Evolutionary conservation across 2,113 vertebrate species (phyloP).

Genomic region (Cinclus cinclus): DNA sequence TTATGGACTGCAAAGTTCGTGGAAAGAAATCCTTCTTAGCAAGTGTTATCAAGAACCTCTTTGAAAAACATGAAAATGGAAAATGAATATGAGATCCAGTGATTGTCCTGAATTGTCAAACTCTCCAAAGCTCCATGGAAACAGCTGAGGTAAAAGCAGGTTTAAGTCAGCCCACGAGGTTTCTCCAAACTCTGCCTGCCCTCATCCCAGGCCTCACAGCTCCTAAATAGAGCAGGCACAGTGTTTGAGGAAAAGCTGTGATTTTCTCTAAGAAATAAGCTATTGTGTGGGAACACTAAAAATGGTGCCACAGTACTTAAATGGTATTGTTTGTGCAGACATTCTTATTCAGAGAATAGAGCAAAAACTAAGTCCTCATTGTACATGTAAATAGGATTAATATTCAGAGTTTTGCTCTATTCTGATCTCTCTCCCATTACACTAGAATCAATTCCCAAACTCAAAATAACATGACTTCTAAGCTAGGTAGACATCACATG

Average conservation of each 20-base stretch:
- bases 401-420: neutral
- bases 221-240: slow-evolving; percentile 8
- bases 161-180: neutral
- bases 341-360: neutral
- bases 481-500: neutral
- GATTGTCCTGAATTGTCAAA: slow-evolving; percentile 18
- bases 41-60: neutral
- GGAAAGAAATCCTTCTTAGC: neutral
- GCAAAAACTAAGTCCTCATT: neutral
- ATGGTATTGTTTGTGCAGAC: neutral
- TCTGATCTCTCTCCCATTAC: neutral
- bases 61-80: slow-evolving; percentile 6
- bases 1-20: neutral
- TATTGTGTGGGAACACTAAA: neutral
- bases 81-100: neutral
- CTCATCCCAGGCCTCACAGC: neutral
- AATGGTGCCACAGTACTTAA: neutral
- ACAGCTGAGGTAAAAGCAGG: slow-evolving; percentile 28
- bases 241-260: slow-evolving; percentile 5
- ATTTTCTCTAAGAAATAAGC: slow-evolving; percentile 23
- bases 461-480: neutral
- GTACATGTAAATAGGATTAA: neutral
- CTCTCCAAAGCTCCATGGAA: slow-evolving; percentile 42
- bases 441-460: neutral
- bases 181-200: slow-evolving; percentile 14